Base-by-base conservation (phyloP, 2,797 vertebrate genomes). In the Cuniculus paca region DNA sequence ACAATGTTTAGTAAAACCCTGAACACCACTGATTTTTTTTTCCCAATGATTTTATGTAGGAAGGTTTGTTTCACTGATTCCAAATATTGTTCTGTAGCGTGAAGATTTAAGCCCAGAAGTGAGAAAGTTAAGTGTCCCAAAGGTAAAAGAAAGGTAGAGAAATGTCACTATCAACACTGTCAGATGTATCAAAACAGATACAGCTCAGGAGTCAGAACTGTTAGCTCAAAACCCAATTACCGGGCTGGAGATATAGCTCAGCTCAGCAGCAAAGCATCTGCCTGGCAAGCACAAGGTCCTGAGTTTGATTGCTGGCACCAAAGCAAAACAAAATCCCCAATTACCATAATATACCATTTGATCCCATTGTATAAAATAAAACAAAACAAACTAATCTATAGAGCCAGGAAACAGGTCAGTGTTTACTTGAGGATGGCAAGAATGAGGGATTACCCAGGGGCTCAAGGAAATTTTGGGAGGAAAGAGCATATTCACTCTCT, bases 301-400 rank as follows among this genome's bases (percentile, higher is more conserved):
- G 52, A 54, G 52, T 54, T 54, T 54, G 52, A 54, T 19, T 54
- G 52, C 52, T 54, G 52, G 52, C 19, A 54, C 16, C 52, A 54
- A 19, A 54, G 19, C 52, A 17, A 54, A 54, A 54, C 52, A 16
- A 54, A 54, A 19, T 16, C 52, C n/a, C 81, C 86, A 78, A 70
- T 34, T 68, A 74, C 56, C 63, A 6, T 26, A 89, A 94, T 28
- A 82, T 45, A 89, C 28, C 39, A 12, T 48, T 48, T 61, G 12
- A 72, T 19, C 31, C 52, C 54, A 88, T 24, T 77, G 50, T n/a
- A 50, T 39, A 90, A 91, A 92, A 91, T 31, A 95, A 90, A 79
- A 89, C 22, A 80, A 48, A 85, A 81, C 42, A 88, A 89, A 93
- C 63, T 63, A 74, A 72, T 48, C 24, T 78, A 77, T 6, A 68